Base-by-base conservation (phyloP, 1,140 invertebrate species). In the Thaumetopoea pityocampa region DNA sequence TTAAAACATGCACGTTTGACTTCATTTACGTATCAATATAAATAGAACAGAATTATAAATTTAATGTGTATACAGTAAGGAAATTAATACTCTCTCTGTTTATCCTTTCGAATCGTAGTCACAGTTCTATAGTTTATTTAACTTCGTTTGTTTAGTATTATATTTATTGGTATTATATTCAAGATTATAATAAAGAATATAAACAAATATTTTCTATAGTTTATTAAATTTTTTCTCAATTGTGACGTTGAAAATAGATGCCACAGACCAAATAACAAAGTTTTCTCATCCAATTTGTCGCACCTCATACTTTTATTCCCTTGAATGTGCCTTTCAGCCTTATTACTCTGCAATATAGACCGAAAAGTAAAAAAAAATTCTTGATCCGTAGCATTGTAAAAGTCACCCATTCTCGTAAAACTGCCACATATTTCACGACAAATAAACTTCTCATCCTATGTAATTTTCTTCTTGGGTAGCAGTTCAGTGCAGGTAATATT, bases 401-500 rank as follows among this genome's bases (percentile, higher is more conserved):
- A 67, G 69, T 77, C 59, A 47, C 62, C 61, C 56, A 50, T 56
- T 64, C 58, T 63, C 77, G 72, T 81, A 81, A 83, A 83, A 79
- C 64, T 78, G 66, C 72, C 77, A 68, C 72, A 83, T 78, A 79
- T 83, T 81, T 78, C 74, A 80, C 60, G 76, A 78, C 72, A 76
- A 80, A 80, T 80, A 80, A 80, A 83, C 76, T 83, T 83, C 76
- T 71, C 66, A 78, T 76, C 67, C 61, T 63, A 72, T 67, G 66
- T 74, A 79, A 78, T 73, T 74, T 71, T 67, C 61, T 79, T 73
- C 65, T 58, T 51, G 53, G 63, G 64, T 59, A 78, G 72, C 71
- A 73, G 74, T 79, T 79, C 65, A 68, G 54, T 81, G 71, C 72
- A 78, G 77, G 79, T 79, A 80, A 83, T 83, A 81, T 83, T 83